Conservation (phyloP, 2,113 vertebrate genomes). For the Apodemus speciosus region DNA sequence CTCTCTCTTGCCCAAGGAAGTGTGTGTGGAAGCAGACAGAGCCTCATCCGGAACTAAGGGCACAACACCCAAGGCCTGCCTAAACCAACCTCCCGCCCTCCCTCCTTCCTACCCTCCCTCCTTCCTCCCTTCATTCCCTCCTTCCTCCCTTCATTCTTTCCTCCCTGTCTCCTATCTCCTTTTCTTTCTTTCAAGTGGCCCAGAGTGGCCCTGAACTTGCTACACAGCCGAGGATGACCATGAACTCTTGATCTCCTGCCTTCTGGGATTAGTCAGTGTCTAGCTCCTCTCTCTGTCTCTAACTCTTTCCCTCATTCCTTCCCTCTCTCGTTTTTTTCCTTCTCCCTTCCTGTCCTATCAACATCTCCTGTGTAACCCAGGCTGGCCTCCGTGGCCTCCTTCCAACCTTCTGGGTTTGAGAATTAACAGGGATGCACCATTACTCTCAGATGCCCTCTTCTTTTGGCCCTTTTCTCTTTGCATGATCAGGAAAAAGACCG, state of each 20-base stretch:
- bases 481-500: neutral
- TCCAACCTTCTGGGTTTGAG: neutral
- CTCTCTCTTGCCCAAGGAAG: neutral
- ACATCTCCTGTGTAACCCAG: neutral
- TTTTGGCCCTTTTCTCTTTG: neutral
- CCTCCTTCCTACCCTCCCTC: no score
- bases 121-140: no score
- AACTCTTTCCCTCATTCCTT: neutral
- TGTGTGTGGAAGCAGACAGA: neutral
- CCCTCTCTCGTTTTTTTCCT: neutral
- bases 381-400: neutral
- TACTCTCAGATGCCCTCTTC: neutral
- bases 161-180: neutral
- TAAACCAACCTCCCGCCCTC: no score
- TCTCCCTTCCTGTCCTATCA: neutral
- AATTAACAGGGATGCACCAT: neutral
- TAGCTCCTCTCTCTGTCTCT: no score
- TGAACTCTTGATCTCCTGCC: neutral
- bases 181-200: neutral
- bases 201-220: neutral
- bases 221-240: neutral
- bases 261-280: neutral
- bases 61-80: neutral
- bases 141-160: no score
- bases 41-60: neutral